Evolutionary conservation across 2,113 vertebrate genomes (phyloP), one percentile per base, ranked within the genome.

Genomic region (Baryphthengus martii): DNA sequence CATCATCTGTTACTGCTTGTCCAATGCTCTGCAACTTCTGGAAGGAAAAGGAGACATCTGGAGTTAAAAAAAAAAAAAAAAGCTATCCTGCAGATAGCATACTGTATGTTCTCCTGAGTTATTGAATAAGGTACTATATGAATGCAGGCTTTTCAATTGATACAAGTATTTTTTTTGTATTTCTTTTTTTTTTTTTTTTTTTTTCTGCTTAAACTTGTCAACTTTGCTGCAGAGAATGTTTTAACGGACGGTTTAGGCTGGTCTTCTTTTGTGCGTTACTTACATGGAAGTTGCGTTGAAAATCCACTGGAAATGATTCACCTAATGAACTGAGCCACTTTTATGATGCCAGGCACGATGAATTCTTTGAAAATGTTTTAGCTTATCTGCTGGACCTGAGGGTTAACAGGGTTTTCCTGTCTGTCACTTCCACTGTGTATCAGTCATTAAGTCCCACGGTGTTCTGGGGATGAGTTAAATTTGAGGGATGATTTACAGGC

Each of bases 1-100:
- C 98, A 98, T 98, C 98, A 98, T 98, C 98, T 98, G 98, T 98
- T 98, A 98, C 96, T 98, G 98, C 98, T 98, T 98, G 98, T 98
- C 98, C 98, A 96, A 98, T 97, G 97, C 98, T 98, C 97, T 98
- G 97, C 97, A 98, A 98, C 98, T 98, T 98, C 98, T 98, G 98
- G 98, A 98, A 98, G 97, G 96, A 98, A 98, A 98, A 97, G 96
- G 98, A 98, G 98, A 98, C 98, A 98, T 98, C 98, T 98, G 98
- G 98, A 98, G 97, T n/a, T n/a, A n/a, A n/a, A n/a, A 88, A 70
- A 77, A 87, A 96, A 96, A 93, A 94, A 96, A 94, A 96, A 90
- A 86, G 92, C 96, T 98, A 95, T 97, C 97, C 71, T 66, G 94
- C 97, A 97, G 97, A 98, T 98, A 98, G 94, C 97, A 96, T 88